These are phyloP conservation scores for Cuculus canorus DNA, from an alignment of 2,797 vertebrate species.

Conservation along the genomic window DNA sequence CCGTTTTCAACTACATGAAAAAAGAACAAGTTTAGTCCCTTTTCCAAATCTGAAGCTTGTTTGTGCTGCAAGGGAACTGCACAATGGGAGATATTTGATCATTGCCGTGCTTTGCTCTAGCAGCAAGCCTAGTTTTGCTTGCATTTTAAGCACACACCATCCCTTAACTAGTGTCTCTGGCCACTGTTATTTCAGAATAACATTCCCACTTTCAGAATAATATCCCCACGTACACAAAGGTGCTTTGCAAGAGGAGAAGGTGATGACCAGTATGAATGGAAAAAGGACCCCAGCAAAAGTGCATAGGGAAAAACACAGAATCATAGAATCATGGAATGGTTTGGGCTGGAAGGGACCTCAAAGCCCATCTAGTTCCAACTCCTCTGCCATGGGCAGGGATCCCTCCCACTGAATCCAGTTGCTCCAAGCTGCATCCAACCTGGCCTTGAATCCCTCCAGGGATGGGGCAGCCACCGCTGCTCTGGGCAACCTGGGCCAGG, in stretches of 20 bases:
- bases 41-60: not conserved
- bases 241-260: not conserved
- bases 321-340: too few relatives aligned
- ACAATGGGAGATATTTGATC: accelerated
- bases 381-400: too few relatives aligned
- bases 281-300: not conserved
- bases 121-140: not conserved
- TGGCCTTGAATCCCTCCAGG: too few relatives aligned
- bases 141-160: not conserved
- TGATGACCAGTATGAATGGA: not conserved
- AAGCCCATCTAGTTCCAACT: too few relatives aligned
- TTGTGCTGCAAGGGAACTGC: not conserved
- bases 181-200: not conserved
- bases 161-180: not conserved
- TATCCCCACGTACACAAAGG: not conserved
- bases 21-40: not conserved
- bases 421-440: too few relatives aligned
- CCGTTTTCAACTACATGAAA: accelerated
- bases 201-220: not conserved
- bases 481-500: too few relatives aligned
- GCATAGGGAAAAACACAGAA: not conserved
- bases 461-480: too few relatives aligned
- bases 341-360: too few relatives aligned
- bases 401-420: too few relatives aligned
- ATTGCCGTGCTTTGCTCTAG: not conserved